Evolutionary conservation across 2,113 vertebrate species (phyloP), one percentile per base, ranked within the genome.

Genomic region (Penelope pileata): DNA sequence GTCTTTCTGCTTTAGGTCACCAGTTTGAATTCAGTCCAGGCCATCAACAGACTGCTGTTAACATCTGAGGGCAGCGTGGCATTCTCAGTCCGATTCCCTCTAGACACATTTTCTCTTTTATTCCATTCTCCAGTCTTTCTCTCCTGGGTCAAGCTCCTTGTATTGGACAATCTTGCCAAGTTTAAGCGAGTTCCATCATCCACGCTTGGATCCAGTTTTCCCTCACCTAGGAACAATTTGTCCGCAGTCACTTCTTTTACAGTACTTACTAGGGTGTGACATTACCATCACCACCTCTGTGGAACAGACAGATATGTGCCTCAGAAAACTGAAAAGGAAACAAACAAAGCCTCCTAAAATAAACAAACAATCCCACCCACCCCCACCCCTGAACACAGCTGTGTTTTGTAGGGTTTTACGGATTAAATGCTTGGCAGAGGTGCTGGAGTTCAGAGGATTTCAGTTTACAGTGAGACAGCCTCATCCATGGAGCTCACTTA

Each of bases 351-450:
- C 3, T 14, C 11, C 30, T 94, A 60, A 85, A 88, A 53, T 53
- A 91, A 93, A 76, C 29, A 56, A 32, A 64, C 68, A 69, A 27
- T 42, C 7, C 24, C 15, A 3, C 2, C 2, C 8, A 3, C 6
- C 4, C 5, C 2, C 7, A 7, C 17, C 26, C 26, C 0, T 1
- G 64, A 88, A 68, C 75, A 83, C 93, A 94, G 86, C 92, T 96
- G 93, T 83, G 63, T 93, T 91, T 17, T 90, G 73, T 88, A 90
- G 85, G 60, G 59, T 76, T 95, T 94, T 94, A 80, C 68, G 90
- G 87, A 92, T 91, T 93, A 91, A 88, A 88, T 85, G 59, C 60
- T 93, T 96, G 92, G 88, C 96, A 90, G 92, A 94, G 59, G 59
- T 93, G 68, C 72, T 86, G 73, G 68, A 90, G 24, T 77, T 92